phyloP scores from a whole-genome alignment of 2,113 vertebrate species.

The Thermophis baileyi region DNA sequence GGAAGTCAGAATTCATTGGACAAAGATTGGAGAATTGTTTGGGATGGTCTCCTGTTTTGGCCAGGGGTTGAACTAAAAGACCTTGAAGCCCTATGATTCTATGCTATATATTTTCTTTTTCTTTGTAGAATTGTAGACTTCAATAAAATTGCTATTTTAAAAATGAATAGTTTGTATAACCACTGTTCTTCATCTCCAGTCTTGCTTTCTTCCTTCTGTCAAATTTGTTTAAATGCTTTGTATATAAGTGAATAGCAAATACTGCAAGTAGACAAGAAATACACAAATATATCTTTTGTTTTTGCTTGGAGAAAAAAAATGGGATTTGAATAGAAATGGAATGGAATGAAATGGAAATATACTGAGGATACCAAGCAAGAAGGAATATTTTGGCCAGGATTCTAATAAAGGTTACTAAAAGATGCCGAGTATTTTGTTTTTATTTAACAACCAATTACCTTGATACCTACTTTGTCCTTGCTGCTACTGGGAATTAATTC shows the following conservation, averaged over 20 bases:
- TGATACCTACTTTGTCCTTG: conserved; percentile 52
- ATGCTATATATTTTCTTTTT: not conserved
- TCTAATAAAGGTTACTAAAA: conserved; percentile 19
- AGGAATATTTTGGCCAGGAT: conserved; percentile 35
- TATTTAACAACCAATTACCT: conserved; percentile 57
- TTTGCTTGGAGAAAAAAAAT: not conserved
- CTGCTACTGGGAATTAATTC: conserved; percentile 54
- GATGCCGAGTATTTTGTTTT: conserved; percentile 42
- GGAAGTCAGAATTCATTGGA: not conserved
- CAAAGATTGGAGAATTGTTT: not conserved
- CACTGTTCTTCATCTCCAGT: not conserved
- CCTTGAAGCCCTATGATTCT: not conserved
- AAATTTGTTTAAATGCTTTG: not conserved
- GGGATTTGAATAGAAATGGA: not conserved
- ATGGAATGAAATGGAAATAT: not conserved
- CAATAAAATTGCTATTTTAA: not conserved
- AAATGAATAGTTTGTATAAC: not conserved
- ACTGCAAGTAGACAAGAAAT: not conserved
- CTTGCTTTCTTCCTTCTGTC: not conserved
- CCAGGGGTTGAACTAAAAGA: not conserved
- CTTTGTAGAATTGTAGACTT: not conserved
- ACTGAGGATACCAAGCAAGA: not conserved
- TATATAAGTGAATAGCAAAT: not conserved
- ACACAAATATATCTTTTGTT: not conserved
- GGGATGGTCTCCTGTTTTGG: not conserved